phyloP scores from a whole-genome alignment of 1,140 invertebrate species.

The Drosophila auraria region DNA sequence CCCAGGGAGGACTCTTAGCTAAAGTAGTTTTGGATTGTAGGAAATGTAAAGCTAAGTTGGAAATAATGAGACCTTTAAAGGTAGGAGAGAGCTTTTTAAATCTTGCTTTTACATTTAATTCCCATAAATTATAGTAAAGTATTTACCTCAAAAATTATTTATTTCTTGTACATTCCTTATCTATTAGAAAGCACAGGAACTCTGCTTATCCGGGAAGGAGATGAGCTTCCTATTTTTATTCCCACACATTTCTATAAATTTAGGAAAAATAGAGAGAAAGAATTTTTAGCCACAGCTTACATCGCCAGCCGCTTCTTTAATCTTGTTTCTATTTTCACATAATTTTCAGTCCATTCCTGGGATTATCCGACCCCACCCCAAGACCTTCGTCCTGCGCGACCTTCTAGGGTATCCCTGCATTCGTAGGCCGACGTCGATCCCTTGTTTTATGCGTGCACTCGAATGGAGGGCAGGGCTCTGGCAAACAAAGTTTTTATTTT shows the following conservation, averaged over 20 bases:
- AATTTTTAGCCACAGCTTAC: not conserved
- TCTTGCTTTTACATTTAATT: not conserved
- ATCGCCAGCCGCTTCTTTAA: constrained; percentile 15
- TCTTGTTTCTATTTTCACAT: constrained; percentile 38
- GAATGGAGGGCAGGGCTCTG: constrained; percentile 38
- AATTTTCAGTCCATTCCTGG: constrained; percentile 43
- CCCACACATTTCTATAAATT: constrained; percentile 18
- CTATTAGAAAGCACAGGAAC: not conserved
- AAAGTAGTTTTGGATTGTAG: not conserved
- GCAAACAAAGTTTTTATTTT: constrained; percentile 56
- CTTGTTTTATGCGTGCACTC: constrained; percentile 45
- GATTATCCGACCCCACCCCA: constrained; percentile 26
- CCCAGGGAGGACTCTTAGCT: not conserved
- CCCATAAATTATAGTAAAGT: not conserved
- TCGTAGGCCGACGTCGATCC: constrained; percentile 31
- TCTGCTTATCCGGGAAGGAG: not conserved
- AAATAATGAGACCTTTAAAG: not conserved
- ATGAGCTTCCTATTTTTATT: not conserved
- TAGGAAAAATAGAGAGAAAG: not conserved
- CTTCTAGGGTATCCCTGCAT: constrained; percentile 36
- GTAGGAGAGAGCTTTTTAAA: no score
- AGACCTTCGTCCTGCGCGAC: not conserved
- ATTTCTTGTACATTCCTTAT: not conserved
- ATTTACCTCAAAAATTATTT: not conserved
- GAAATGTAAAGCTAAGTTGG: not conserved